phyloP scores from a whole-genome alignment of 2,113 vertebrate species.

The Fulmarus glacialis region DNA sequence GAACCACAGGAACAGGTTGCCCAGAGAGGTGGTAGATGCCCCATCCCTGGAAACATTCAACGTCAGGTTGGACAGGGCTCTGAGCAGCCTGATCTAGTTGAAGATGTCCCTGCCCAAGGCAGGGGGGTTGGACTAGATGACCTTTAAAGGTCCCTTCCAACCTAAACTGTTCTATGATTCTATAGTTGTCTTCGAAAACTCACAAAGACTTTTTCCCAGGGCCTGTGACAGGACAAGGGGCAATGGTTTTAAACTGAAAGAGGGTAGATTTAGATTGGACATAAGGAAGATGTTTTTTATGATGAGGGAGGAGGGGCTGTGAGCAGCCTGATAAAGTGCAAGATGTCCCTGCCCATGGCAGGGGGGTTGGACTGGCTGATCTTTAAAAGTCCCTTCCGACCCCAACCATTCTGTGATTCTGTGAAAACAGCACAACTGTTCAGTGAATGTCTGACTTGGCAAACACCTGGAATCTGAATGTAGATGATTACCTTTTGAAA shows the following conservation, averaged over 20 bases:
- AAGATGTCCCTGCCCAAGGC: not conserved
- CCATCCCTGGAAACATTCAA: not conserved
- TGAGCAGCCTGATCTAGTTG: not conserved
- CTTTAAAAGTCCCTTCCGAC: not conserved
- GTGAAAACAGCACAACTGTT: not conserved
- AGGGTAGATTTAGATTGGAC: not conserved
- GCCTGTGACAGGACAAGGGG: not conserved
- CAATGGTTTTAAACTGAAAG: not conserved
- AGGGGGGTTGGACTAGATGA: not conserved
- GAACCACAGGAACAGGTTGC: not conserved
- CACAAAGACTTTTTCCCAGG: too few relatives aligned
- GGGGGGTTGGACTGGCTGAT: not conserved
- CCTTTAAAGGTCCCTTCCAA: not conserved
- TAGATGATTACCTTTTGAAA: not conserved
- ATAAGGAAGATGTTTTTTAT: not conserved
- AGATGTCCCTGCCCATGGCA: not conserved
- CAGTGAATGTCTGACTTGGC: not conserved
- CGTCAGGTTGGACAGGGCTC: not conserved
- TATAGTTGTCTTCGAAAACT: not conserved
- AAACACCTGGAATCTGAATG: not conserved
- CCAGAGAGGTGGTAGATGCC: not conserved
- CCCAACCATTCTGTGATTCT: not conserved
- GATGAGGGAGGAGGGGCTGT: not conserved
- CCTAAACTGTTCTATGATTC: not conserved
- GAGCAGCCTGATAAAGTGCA: not conserved